Percentiles rank a stretch among this genome's conserved stretches.
Conservation (phyloP, 2,113 vertebrate genomes). For the Heptranchias perlo region DNA sequence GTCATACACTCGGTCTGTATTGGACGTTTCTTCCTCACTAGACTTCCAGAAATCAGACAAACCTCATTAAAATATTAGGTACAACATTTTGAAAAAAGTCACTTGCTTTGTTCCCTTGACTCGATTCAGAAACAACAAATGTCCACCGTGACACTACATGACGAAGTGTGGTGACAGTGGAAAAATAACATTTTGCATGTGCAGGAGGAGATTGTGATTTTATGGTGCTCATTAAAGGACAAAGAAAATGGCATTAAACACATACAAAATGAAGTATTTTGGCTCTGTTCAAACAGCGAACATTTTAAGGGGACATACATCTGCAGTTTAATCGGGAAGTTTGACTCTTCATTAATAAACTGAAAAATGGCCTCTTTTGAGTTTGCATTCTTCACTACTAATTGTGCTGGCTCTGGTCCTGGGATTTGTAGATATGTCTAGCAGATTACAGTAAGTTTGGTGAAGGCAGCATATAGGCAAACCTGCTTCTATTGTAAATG, state of each 20-base stretch:
- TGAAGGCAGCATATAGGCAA: background rate
- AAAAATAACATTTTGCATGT: background rate
- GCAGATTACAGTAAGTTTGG: background rate
- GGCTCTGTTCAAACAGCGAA: background rate
- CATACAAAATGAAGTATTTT: background rate
- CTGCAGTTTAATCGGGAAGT: background rate
- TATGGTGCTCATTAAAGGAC: background rate
- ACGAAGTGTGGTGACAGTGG: background rate
- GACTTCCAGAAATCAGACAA: background rate
- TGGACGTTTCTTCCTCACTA: background rate
- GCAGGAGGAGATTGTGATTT: background rate
- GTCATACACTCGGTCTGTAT: background rate
- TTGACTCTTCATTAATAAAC: background rate
- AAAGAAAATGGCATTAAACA: background rate
- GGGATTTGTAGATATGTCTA: background rate
- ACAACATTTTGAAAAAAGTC: background rate
- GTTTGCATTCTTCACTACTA: background rate
- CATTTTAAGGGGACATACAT: background rate
- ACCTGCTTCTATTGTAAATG: background rate
- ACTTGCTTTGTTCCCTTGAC: background rate
- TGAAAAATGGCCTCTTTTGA: background rate
- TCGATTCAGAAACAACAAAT: background rate
- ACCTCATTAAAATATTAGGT: background rate
- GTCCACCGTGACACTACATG: background rate
- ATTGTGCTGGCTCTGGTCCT: background rate